These are phyloP conservation scores for Acanthaster planci DNA, from an alignment of 35 echinoderm and acorn worm genomes.

Conservation along the genomic window DNA sequence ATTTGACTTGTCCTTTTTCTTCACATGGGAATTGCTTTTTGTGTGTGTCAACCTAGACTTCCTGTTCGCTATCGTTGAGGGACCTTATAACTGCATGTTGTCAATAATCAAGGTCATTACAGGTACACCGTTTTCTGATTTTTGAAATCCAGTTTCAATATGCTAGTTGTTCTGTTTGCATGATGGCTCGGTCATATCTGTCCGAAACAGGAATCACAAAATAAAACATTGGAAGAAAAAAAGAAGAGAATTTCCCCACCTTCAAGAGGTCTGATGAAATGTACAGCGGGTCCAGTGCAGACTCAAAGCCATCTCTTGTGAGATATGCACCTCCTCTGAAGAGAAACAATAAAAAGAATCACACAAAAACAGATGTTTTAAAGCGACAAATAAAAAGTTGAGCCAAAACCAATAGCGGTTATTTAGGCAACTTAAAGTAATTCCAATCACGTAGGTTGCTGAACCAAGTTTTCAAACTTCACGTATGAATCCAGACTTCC, in stretches of 20 bases:
- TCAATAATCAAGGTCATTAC: no score
- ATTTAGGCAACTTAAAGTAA: not conserved
- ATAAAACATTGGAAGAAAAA: not conserved
- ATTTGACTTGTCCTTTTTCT: no score
- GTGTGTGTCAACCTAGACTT: no score
- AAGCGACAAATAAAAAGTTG: not conserved
- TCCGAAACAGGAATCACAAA: not conserved
- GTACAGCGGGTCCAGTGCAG: not conserved
- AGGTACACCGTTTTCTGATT: not conserved
- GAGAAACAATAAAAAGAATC: not conserved
- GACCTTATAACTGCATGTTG: no score
- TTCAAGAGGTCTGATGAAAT: not conserved
- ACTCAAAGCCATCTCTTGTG: not conserved
- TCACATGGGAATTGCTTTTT: no score
- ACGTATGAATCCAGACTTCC: not conserved
- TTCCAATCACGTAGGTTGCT: not conserved
- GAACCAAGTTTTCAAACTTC: not conserved
- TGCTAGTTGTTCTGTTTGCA: not conserved
- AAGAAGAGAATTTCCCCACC: not conserved
- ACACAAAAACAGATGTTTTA: not conserved
- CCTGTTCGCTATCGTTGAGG: no score
- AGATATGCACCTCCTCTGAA: not conserved
- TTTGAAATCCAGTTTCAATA: not conserved
- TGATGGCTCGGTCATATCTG: not conserved
- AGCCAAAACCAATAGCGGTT: not conserved